Evolutionary conservation across 2,888 invertebrate genomes (phyloP).

Genomic region (Andrena camellia): DNA sequence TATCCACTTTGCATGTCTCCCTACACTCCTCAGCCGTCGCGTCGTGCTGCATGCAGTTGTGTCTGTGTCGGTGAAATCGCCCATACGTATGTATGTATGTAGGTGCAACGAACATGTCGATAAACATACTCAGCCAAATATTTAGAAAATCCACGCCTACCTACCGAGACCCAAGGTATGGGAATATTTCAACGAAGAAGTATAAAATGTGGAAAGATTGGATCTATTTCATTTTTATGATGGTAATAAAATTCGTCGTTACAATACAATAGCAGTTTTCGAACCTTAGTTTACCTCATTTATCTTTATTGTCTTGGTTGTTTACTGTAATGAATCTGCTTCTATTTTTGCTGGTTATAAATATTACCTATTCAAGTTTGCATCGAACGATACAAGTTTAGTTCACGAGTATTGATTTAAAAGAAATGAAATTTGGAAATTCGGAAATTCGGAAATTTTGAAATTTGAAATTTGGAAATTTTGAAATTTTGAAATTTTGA

Average conservation of each 20-base stretch:
- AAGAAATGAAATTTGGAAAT: too few relatives aligned
- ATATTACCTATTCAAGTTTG: neutral
- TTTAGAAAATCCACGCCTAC: constrained; percentile 71
- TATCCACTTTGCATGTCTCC: constrained; percentile 69
- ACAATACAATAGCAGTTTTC: neutral
- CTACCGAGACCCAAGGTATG: constrained; percentile 51
- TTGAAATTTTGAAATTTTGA: too few relatives aligned
- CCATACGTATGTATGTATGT: constrained; percentile 28
- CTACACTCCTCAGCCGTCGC: constrained; percentile 58
- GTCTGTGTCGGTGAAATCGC: constrained; percentile 28
- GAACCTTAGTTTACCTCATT: neutral
- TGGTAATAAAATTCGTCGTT: neutral
- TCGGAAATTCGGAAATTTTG: too few relatives aligned
- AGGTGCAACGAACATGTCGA: constrained; percentile 55
- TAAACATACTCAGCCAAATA: constrained; percentile 76
- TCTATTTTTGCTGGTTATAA: neutral
- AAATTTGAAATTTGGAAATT: too few relatives aligned
- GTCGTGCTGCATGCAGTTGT: constrained; percentile 22
- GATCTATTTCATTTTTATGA: neutral
- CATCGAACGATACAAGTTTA: neutral
- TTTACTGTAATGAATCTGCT: neutral
- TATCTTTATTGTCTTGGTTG: neutral
- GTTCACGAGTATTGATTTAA: neutral
- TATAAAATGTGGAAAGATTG: neutral
- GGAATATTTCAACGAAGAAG: constrained; percentile 40